phyloP scores from a whole-genome alignment of 1,140 invertebrate species.

The Brachystomella parvula region DNA sequence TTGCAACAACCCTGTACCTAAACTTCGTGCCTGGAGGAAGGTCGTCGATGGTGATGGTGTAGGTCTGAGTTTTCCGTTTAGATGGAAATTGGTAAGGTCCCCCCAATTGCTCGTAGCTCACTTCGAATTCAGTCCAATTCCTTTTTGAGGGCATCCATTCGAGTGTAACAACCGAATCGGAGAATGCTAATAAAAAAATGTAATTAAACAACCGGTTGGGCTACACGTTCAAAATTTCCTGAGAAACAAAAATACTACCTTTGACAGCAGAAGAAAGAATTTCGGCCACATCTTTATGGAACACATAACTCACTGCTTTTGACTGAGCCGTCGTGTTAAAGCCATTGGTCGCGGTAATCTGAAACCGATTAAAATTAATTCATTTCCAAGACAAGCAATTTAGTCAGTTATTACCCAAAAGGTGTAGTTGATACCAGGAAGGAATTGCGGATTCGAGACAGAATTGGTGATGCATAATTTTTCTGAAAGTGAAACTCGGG shows the following conservation, averaged over 20 bases:
- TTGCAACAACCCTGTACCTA: constrained; percentile 54
- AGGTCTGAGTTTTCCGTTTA: neutral
- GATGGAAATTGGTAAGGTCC: neutral
- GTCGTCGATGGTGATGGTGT: constrained; percentile 42
- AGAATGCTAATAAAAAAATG: constrained; percentile 6
- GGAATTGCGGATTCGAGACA: constrained; percentile 52
- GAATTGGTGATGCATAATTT: constrained; percentile 40
- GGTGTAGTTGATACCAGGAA: constrained; percentile 55
- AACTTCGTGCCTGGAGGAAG: constrained; percentile 54
- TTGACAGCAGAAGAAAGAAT: constrained; percentile 49
- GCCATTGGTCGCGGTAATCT: constrained; percentile 60
- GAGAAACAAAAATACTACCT: too few relatives aligned
- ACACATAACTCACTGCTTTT: constrained; percentile 14
- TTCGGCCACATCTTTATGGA: constrained; percentile 35
- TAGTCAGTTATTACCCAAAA: constrained; percentile 56
- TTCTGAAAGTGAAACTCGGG: constrained; percentile 37
- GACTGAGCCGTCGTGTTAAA: constrained; percentile 53
- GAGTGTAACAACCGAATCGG: neutral
- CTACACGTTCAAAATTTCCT: too few relatives aligned
- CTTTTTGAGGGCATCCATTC: constrained; percentile 23
- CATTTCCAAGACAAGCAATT: constrained; percentile 17
- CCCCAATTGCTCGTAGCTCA: neutral
- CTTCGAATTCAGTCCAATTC: constrained; percentile 46
- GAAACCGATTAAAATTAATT: constrained; percentile 25
- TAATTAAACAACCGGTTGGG: too few relatives aligned